Conservation (phyloP, 2,113 vertebrate genomes). For the Dipodomys spectabilis region DNA sequence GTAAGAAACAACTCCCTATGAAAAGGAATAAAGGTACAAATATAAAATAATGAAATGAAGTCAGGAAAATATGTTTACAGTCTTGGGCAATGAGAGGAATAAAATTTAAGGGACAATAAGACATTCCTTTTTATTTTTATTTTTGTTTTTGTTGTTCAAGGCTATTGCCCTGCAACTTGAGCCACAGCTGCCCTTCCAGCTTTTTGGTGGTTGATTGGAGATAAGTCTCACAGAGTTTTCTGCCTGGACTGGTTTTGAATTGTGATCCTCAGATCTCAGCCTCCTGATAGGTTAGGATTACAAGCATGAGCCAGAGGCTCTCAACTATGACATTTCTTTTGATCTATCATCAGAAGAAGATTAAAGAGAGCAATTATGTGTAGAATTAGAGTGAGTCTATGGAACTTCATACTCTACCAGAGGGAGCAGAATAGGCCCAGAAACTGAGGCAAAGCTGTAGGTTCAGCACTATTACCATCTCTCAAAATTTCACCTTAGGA, state of each 20-base stretch:
- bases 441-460: neutral
- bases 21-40: neutral
- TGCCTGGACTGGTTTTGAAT: too few relatives aligned
- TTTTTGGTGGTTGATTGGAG: too few relatives aligned
- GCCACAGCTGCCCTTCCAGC: too few relatives aligned
- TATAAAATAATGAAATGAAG: slow-evolving; percentile 12
- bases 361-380: neutral
- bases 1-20: neutral
- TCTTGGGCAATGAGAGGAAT: slow-evolving; percentile 5
- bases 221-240: too few relatives aligned
- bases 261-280: too few relatives aligned
- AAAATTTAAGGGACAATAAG: neutral
- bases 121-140: neutral
- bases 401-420: neutral
- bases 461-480: neutral
- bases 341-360: neutral
- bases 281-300: too few relatives aligned
- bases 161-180: too few relatives aligned
- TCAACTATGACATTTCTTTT: too few relatives aligned
- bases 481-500: neutral
- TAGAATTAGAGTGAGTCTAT: neutral
- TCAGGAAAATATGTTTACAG: neutral
- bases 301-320: too few relatives aligned
- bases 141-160: too few relatives aligned
- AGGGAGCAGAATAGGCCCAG: neutral